Evolutionary conservation across 2,888 invertebrate species (phyloP).

Genomic region (Stenchaetothrips biformis): DNA sequence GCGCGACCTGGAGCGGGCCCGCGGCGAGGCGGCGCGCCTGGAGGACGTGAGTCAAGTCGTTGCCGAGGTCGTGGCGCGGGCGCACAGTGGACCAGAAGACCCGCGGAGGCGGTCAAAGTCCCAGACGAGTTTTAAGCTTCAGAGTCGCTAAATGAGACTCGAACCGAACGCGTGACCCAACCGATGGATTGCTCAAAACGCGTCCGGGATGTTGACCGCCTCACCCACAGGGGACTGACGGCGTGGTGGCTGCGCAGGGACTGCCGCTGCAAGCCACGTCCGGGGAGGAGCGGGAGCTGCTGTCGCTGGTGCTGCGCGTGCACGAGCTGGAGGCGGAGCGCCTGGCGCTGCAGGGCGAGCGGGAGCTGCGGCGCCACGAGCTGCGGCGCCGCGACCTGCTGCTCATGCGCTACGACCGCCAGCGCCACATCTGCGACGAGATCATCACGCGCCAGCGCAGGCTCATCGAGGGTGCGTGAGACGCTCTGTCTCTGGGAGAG

Average conservation of each 20-base stretch:
- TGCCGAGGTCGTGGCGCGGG: too few species aligned
- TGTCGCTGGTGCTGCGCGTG: constrained; percentile 81
- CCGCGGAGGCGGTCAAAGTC: too few species aligned
- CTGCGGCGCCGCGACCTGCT: constrained; percentile 77
- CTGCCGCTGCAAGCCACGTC: constrained; percentile 78
- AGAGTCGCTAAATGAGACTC: too few species aligned
- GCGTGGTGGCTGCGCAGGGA: constrained; percentile 52
- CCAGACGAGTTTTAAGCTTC: too few species aligned
- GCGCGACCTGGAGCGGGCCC: constrained; percentile 72
- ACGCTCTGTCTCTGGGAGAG: too few species aligned
- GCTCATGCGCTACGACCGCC: constrained; percentile 74
- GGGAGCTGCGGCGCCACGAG: constrained; percentile 80
- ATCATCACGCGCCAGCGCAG: constrained; percentile 84
- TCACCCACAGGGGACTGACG: too few species aligned
- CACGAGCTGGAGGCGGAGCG: constrained; percentile 94
- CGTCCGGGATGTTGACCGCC: too few species aligned
- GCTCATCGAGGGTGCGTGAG: constrained; percentile 70
- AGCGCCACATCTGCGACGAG: constrained; percentile 81
- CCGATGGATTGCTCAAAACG: too few species aligned
- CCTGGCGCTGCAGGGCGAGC: constrained; percentile 82
- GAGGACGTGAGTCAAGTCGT: constrained; percentile 64
- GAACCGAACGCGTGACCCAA: too few species aligned
- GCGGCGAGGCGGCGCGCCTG: constrained; percentile 69
- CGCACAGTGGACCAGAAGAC: too few species aligned
- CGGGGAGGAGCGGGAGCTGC: constrained; percentile 84